These are phyloP conservation scores for Electrophaes corylata DNA, from an alignment of 2,888 invertebrate species.

Conservation along the genomic window DNA sequence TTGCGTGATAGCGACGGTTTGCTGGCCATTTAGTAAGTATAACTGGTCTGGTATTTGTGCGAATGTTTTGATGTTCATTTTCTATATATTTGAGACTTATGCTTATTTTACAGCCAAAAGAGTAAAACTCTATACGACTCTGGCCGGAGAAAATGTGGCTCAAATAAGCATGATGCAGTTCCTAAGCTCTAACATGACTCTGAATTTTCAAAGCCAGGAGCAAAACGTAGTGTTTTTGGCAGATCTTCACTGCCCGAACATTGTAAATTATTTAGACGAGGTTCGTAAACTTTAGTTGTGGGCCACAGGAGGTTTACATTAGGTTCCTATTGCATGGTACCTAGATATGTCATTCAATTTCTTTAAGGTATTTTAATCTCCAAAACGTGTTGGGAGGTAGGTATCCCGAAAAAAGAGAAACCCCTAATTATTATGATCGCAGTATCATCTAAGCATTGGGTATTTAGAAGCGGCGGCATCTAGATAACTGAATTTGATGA, in stretches of 20 bases:
- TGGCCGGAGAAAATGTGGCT: slow-evolving; percentile 46
- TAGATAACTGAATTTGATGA: too few relatives aligned
- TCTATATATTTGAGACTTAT: background rate
- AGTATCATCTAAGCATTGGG: too few relatives aligned
- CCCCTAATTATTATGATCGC: too few relatives aligned
- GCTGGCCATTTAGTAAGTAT: slow-evolving; percentile 63
- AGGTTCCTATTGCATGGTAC: too few relatives aligned
- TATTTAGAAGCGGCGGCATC: too few relatives aligned
- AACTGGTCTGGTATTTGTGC: background rate
- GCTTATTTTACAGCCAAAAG: slow-evolving; percentile 55
- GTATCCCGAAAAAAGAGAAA: too few relatives aligned
- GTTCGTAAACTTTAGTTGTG: slow-evolving; percentile 44
- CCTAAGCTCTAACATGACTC: slow-evolving; percentile 44
- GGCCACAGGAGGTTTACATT: too few relatives aligned
- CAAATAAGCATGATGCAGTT: slow-evolving; percentile 54
- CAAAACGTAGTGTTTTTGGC: slow-evolving; percentile 61
- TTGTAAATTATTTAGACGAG: slow-evolving; percentile 50
- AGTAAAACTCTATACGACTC: slow-evolving; percentile 49
- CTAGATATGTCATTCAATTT: too few relatives aligned
- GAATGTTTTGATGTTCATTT: too few relatives aligned
- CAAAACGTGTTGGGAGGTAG: too few relatives aligned
- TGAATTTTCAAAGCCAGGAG: slow-evolving; percentile 48
- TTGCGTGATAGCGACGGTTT: slow-evolving; percentile 57
- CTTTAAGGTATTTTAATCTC: too few relatives aligned
- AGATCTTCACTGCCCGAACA: slow-evolving; percentile 61